These are phyloP conservation scores for Ascaphus truei DNA, from an alignment of 2,113 vertebrate species.

Conservation along the genomic window DNA sequence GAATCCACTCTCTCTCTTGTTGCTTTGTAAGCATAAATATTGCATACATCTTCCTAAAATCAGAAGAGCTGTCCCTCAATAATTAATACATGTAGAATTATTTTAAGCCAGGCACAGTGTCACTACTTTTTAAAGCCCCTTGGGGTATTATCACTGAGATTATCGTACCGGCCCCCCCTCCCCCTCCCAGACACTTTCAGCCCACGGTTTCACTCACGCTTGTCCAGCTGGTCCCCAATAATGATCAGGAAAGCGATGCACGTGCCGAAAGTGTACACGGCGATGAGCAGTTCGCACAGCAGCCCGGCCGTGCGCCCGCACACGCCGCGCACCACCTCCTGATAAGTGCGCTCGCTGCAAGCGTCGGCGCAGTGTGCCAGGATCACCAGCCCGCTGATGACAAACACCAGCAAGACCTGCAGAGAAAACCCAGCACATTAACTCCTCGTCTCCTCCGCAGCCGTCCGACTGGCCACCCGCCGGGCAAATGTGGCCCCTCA, in stretches of 20 bases:
- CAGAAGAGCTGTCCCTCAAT: too few species aligned
- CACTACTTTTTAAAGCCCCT: too few species aligned
- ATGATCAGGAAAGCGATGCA: conserved; percentile 97
- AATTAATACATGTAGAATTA: too few species aligned
- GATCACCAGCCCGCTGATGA: conserved; percentile 89
- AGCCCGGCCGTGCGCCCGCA: conserved; percentile 83
- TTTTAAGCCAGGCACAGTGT: too few species aligned
- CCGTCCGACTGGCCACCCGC: not conserved
- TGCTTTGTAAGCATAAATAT: too few species aligned
- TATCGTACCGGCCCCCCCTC: not conserved
- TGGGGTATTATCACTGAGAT: too few species aligned
- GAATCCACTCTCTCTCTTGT: too few species aligned
- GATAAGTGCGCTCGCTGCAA: conserved; percentile 89
- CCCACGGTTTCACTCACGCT: conserved; percentile 88
- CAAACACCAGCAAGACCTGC: conserved; percentile 90
- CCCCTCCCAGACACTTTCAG: too few species aligned
- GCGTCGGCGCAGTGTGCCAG: conserved; percentile 91
- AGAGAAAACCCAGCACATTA: not conserved
- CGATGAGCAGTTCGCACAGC: conserved; percentile 86
- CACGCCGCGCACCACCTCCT: conserved; percentile 91
- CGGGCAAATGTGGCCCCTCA: not conserved
- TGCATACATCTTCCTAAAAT: too few species aligned
- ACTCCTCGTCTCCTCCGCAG: not conserved
- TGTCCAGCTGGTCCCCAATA: conserved; percentile 94
- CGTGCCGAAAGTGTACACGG: conserved; percentile 91